Percentiles rank a stretch among this genome's conserved stretches.
Conservation (phyloP, 2,888 invertebrate species). For the Tanytarsus gracilentus region DNA sequence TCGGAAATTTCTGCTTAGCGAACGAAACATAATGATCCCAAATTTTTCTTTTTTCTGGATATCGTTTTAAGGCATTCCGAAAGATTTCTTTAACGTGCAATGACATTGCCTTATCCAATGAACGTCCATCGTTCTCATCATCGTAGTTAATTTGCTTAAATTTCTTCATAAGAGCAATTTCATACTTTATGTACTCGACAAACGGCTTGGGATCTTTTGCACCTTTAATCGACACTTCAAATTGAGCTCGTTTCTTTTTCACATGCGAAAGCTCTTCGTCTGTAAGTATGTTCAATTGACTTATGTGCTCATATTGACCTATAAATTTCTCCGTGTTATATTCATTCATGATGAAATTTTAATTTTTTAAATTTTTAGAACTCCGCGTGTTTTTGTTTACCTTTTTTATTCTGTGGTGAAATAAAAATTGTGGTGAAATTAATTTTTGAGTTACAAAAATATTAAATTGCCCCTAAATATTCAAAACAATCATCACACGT, state of each 20-base stretch:
- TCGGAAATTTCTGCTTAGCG: neutral
- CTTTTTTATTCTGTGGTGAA: no score
- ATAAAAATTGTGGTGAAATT: no score
- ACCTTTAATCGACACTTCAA: conserved; percentile 1
- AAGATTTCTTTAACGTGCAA: conserved; percentile 3
- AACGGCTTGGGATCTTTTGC: neutral
- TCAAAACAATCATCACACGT: no score
- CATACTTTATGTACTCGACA: conserved; percentile 19
- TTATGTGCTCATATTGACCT: conserved; percentile 23
- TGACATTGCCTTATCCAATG: neutral
- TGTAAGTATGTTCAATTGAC: neutral
- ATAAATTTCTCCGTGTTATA: conserved; percentile 6
- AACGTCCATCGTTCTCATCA: conserved; percentile 3
- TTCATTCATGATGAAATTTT: neutral
- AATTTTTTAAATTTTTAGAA: neutral
- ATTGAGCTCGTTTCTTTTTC: conserved; percentile 5
- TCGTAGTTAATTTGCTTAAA: neutral
- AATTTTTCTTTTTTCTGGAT: neutral
- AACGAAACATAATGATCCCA: conserved; percentile 3
- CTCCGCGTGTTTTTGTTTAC: neutral
- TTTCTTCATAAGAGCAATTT: conserved; percentile 4
- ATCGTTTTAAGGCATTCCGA: neutral
- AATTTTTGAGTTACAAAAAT: no score
- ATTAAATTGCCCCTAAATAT: no score
- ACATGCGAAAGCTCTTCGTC: conserved; percentile 5